Evolutionary conservation across 2,797 vertebrate species (phyloP), one percentile per base, ranked within the genome.

Genomic region (Melanotaenia parkinsoni): DNA sequence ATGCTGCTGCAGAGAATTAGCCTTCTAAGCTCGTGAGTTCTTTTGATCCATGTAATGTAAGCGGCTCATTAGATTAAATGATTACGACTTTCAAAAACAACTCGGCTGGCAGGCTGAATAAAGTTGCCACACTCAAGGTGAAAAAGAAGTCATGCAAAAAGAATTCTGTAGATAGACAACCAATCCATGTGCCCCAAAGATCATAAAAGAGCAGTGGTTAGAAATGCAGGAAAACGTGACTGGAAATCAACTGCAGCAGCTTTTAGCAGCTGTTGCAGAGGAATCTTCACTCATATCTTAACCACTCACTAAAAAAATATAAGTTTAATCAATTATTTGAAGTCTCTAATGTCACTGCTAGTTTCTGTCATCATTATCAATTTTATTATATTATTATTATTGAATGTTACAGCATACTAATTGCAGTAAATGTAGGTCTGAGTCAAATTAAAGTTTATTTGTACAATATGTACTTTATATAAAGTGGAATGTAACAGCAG

Each of bases 21-120:
- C 28, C 32, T 43, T 59, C 38, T 37, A 59, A 68, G 66, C 56
- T 50, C 20, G 24, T 16, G 20, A 50, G 30, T 26, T 59, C 40
- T 59, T 68, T 50, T 50, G 56, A 68, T 68, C 66, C 56, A 32
- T 50, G 57, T 50, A 59, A 68, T 35, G 43, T 20, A 47, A 50
- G 56, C 56, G 57, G 30, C 66, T 68, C 57, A 59, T 59, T 50
- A 68, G 66, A 68, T 50, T 18, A 37, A 59, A 59, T 37, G 33
- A 68, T 68, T 68, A 58, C 7, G 40, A 26, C 57, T 68, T 61
- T 59, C 5, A 24, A 37, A 37, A 59, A 22, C 66, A 59, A 43
- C 66, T 51, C 7, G 56, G 47, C 56, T 50, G 66, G 40, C 47
- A 35, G n/a, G 16, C n/a, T 50, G 40, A 47, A 35, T 18, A 9